phyloP scores from a whole-genome alignment of 2,888 invertebrate species.

The Eupithecia exiguata region DNA sequence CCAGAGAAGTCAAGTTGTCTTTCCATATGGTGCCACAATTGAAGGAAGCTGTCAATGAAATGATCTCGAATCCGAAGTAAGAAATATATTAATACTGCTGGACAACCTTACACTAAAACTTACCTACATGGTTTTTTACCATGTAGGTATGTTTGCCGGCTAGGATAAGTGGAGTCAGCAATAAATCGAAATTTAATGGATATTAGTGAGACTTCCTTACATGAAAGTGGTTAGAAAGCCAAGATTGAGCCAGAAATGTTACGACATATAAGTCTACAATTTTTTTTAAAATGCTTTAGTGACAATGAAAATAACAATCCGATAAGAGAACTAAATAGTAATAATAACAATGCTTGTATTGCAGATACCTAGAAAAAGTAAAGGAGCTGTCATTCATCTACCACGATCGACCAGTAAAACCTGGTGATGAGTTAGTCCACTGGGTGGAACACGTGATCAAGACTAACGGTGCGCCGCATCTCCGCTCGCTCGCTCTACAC shows the following conservation, averaged over 20 bases:
- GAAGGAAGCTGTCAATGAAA: conserved; percentile 51
- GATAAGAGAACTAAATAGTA: too few relatives aligned
- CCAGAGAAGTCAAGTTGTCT: conserved; percentile 51
- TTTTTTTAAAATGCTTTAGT: too few relatives aligned
- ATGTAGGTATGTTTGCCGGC: too few relatives aligned
- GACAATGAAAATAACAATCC: too few relatives aligned
- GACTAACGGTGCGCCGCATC: conserved; percentile 56
- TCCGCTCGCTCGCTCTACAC: conserved; percentile 56
- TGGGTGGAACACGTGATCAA: conserved; percentile 59
- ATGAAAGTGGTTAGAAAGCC: too few relatives aligned
- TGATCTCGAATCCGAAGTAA: conserved; percentile 54
- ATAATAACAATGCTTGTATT: not conserved
- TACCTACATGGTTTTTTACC: too few relatives aligned
- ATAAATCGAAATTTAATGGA: too few relatives aligned
- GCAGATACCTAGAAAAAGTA: conserved; percentile 52
- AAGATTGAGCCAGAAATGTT: too few relatives aligned
- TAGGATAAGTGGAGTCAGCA: too few relatives aligned
- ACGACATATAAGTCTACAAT: not conserved
- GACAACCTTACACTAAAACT: too few relatives aligned
- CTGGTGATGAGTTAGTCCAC: conserved; percentile 54
- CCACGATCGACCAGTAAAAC: conserved; percentile 55
- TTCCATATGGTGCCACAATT: conserved; percentile 50
- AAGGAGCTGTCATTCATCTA: conserved; percentile 54
- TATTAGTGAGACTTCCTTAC: too few relatives aligned
- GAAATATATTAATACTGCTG: not conserved